Conservation (phyloP, 2,888 invertebrate genomes). For the Nephrocerus scutellatus region DNA sequence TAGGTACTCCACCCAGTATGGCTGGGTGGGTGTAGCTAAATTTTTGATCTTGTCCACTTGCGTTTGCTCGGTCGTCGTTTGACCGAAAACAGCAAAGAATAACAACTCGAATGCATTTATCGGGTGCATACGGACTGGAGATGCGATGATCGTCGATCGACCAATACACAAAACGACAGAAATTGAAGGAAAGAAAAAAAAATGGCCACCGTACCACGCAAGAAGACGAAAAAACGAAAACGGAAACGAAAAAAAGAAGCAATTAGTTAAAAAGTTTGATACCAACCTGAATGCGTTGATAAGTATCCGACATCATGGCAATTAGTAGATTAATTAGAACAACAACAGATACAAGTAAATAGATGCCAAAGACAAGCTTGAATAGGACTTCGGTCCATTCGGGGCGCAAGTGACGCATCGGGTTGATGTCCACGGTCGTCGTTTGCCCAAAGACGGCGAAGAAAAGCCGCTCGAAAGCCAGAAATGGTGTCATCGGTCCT, state of each 20-base stretch:
- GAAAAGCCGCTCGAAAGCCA: slow-evolving; percentile 95
- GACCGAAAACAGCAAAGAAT: slow-evolving; percentile 97
- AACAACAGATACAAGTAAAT: slow-evolving; percentile 96
- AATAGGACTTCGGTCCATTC: slow-evolving; percentile 79
- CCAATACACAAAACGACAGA: too few relatives aligned
- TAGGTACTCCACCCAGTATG: slow-evolving; percentile 75
- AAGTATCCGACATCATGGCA: slow-evolving; percentile 99
- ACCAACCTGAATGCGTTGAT: slow-evolving; percentile 96
- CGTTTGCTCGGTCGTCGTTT: slow-evolving; percentile 76
- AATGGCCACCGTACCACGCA: too few relatives aligned
- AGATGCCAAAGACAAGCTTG: slow-evolving; percentile 90
- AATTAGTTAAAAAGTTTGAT: slow-evolving; percentile 44
- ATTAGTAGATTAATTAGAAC: slow-evolving; percentile 98
- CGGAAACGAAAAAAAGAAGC: slow-evolving; percentile 21
- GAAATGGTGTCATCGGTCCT: slow-evolving; percentile 70
- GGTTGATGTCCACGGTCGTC: slow-evolving; percentile 75
- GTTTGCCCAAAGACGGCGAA: slow-evolving; percentile 96
- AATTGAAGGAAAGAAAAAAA: too few relatives aligned
- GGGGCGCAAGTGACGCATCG: slow-evolving; percentile 62
- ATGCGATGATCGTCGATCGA: slow-evolving; percentile 21
- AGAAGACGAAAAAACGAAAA: too few relatives aligned
- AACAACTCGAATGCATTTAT: slow-evolving; percentile 92
- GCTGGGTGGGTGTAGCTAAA: slow-evolving; percentile 54
- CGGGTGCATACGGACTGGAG: slow-evolving; percentile 82
- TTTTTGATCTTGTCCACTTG: slow-evolving; percentile 58